phyloP scores from a whole-genome alignment of 2,113 vertebrate genomes.

The Spermophilus dauricus region DNA sequence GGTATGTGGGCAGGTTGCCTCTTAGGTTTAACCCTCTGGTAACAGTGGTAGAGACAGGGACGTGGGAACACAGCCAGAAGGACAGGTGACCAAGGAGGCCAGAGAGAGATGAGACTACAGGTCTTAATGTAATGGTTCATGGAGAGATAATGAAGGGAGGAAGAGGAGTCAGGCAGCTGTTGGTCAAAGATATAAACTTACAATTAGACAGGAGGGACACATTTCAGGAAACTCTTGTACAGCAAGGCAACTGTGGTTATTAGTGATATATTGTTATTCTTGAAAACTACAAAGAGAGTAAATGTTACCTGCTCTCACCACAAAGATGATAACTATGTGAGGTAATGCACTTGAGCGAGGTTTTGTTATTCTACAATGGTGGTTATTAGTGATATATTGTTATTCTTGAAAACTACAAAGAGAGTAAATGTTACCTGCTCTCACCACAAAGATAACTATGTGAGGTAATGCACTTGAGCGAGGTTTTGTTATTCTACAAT shows the following conservation, averaged over 20 bases:
- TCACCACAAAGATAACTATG: not conserved
- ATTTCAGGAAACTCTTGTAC: not conserved
- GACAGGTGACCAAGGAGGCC: not conserved
- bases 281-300: not conserved
- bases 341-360: not conserved
- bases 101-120: no score
- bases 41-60: not conserved
- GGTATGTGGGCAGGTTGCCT: not conserved
- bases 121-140: no score
- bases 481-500: not conserved
- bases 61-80: no score
- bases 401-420: not conserved
- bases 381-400: not conserved
- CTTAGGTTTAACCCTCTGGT: not conserved
- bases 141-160: not conserved
- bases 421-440: not conserved
- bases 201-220: not conserved
- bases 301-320: not conserved
- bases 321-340: not conserved
- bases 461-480: not conserved
- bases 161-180: no score
- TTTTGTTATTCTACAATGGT: not conserved
- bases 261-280: not conserved
- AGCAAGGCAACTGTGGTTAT: not conserved
- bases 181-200: not conserved